Conservation (phyloP, 2,888 invertebrate genomes). For the Fissipunctia ypsillon region DNA sequence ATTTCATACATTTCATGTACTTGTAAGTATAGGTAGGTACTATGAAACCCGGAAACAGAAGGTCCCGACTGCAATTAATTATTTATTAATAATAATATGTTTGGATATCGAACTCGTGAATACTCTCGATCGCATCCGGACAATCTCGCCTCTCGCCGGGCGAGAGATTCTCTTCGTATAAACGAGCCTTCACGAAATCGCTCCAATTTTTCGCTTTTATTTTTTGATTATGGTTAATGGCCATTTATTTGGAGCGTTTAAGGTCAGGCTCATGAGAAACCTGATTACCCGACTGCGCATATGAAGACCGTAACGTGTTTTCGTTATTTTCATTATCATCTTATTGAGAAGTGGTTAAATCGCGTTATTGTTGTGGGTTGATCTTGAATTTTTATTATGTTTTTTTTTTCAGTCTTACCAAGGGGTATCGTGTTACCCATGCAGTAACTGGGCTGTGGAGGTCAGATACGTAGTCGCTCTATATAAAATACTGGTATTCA, state of each 20-base stretch:
- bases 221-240: conserved; percentile 16
- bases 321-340: conserved; percentile 18
- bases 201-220: conserved; percentile 13
- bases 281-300: not conserved
- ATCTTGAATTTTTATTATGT: not conserved
- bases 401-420: not conserved
- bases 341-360: not conserved
- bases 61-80: not conserved
- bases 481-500: not conserved
- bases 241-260: conserved; percentile 9
- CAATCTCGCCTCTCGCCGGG: not conserved
- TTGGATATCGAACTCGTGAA: not conserved
- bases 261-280: conserved; percentile 32
- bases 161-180: not conserved
- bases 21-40: not conserved
- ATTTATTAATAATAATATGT: not conserved
- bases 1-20: too few relatives aligned
- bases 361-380: not conserved
- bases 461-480: not conserved
- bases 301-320: not conserved
- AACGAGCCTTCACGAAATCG: not conserved
- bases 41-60: not conserved
- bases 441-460: not conserved
- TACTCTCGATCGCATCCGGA: not conserved
- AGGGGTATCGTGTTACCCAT: not conserved